Conservation (phyloP, 2,888 invertebrate species). For the Drepana falcataria region DNA sequence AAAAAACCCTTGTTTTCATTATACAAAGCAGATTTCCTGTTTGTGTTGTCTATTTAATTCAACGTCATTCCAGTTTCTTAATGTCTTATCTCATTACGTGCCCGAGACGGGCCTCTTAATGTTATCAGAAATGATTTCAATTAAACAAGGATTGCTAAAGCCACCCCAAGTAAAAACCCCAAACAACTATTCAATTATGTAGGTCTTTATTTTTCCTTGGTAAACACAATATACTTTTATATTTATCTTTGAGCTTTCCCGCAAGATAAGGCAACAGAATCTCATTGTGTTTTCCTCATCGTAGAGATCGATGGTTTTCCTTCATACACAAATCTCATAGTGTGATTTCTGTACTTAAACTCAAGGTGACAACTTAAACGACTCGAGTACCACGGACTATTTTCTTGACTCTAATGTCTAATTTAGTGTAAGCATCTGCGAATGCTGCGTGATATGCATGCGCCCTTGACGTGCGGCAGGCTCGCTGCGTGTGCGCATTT, state of each 20-base stretch:
- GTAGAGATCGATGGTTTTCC: too few relatives aligned
- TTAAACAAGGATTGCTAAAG: constrained; percentile 7
- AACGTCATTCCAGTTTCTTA: constrained; percentile 2
- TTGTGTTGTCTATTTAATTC: constrained; percentile 4
- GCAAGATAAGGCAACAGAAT: too few relatives aligned
- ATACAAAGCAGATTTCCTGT: not conserved
- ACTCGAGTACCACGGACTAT: not conserved
- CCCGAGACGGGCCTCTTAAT: not conserved
- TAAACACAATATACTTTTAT: too few relatives aligned
- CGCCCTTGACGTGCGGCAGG: constrained; percentile 73
- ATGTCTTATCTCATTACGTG: not conserved
- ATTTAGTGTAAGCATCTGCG: constrained; percentile 80
- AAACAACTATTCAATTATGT: not conserved
- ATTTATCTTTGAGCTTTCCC: too few relatives aligned
- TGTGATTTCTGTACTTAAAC: too few relatives aligned
- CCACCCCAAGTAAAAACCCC: constrained; percentile 6
- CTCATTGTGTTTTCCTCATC: too few relatives aligned
- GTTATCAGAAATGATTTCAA: constrained; percentile 5
- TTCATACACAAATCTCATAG: too few relatives aligned
- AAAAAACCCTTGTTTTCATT: not conserved
- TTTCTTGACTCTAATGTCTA: constrained; percentile 20
- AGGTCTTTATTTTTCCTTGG: too few relatives aligned
- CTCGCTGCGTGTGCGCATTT: constrained; percentile 73
- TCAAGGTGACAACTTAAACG: too few relatives aligned
- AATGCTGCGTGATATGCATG: constrained; percentile 79